Evolutionary conservation across 2,888 invertebrate genomes (phyloP), one percentile per base, ranked within the genome.

Genomic region (Synanthedon formicaeformis): DNA sequence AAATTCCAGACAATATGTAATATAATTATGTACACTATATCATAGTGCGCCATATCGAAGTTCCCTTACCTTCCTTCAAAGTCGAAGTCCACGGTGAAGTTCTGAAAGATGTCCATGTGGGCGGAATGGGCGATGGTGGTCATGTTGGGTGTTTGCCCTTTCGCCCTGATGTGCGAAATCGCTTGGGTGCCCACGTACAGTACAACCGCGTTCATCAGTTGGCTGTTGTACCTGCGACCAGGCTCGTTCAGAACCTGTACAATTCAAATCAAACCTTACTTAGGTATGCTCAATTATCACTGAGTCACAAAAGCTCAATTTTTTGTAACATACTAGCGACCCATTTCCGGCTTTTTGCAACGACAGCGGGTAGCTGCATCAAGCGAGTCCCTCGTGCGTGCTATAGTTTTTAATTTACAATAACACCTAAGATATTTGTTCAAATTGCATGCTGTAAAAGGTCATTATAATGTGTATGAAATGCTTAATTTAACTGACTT

Each of bases 21-120:
- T 48, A 48, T 14, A 13, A 8, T 16, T 1, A 14, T 23, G 4
- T 23, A 23, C 23, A 23, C 23, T 23, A 23, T 23, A 23, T 23
- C 4, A 5, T 5, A 5, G 23, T 23, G 23, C 23, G 49, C 6
- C 11, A 13, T 3, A 12, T 1, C 13, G 11, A 49, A 6, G 11
- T 3, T 6, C 5, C 23, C 81, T 70, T 54, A 81, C 83, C 89
- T 81, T 78, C 98, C 99, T 88, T 99, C 99, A 11, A 96, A 98
- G 78, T 99, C 99, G 59, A 99, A 91, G 81, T 98, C 98, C 0
- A 99, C 98, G 1, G 98, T 98, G 63, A 99, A 90, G 87, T 98
- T 99, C 87, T 99, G 99, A 90, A 99, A 99, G 64, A 99, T 99
- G 79, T 99, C 99, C 98, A 99, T 99, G 79, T 98, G 99, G 0